Evolutionary conservation across 2,113 vertebrate genomes (phyloP).

Genomic region (Barbus barbus): DNA sequence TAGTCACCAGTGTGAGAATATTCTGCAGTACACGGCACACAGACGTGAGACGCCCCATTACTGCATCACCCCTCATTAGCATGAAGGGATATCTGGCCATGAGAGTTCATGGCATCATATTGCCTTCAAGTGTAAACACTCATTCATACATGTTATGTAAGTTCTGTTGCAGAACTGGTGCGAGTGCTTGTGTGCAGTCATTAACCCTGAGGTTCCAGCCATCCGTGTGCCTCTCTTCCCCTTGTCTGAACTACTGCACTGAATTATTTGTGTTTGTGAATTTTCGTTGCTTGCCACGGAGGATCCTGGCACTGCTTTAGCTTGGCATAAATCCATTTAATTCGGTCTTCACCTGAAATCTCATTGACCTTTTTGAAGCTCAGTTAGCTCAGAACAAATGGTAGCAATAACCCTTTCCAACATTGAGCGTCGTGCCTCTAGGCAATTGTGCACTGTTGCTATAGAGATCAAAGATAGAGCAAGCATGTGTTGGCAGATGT

Average conservation of each 20-base stretch:
- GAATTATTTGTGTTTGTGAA: background rate
- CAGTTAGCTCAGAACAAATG: background rate
- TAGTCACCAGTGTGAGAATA: background rate
- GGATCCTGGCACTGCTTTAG: background rate
- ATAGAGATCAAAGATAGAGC: too few relatives aligned
- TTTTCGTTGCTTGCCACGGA: background rate
- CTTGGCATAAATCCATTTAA: background rate
- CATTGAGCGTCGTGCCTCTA: background rate
- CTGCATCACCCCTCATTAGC: background rate
- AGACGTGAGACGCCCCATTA: background rate
- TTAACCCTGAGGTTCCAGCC: constrained; percentile 8
- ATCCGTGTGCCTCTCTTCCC: background rate
- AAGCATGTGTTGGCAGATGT: background rate
- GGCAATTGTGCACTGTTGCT: background rate
- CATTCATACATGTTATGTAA: background rate
- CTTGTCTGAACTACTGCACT: background rate
- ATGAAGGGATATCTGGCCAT: background rate
- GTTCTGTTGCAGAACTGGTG: constrained; percentile 8
- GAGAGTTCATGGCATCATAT: background rate
- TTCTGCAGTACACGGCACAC: background rate
- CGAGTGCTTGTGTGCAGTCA: background rate
- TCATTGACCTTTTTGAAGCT: constrained; percentile 36
- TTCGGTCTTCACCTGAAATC: constrained; percentile 15
- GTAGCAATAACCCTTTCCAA: background rate
- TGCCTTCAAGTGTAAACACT: background rate